Evolutionary conservation across 1,140 invertebrate genomes (phyloP), one percentile per base, ranked within the genome.

Genomic region (Drosophila kohkoa): DNA sequence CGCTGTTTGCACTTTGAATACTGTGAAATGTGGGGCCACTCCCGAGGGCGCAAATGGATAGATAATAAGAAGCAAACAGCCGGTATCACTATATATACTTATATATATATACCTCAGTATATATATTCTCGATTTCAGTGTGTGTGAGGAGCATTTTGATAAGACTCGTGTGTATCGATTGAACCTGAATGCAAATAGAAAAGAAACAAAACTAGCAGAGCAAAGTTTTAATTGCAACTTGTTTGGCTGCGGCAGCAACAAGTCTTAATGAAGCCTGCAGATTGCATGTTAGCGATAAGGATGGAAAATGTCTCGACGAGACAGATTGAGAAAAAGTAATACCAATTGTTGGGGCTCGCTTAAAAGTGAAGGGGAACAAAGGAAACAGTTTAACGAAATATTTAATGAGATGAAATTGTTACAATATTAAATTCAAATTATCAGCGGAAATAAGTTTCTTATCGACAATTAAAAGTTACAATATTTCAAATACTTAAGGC

Each of bases 1-100:
- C 25, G 15, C 46, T 67, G 57, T 78, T 85, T 86, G 82, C 82
- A 85, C 81, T 85, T 86, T 86, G 82, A 67, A 51, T 8, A 49
- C 38, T 28, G 7, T 75, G 25, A 49, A 25, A 74, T 80, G 25
- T 52, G 81, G 62, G 60, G 51, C 77, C 77, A 80, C 59, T 59
- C 62, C 49, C 72, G 35, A 38, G 59, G 38, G 62, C 59, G 69
- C 77, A 72, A 30, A 65, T 62, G 57, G 52, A 58, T 64, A 79
- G 64, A 80, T 55, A 67, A 77, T 63, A 82, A 58, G 45, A 73
- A 69, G 45, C 77, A 69, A 65, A 62, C 35, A 45, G 13, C 57
- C 62, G 28, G 45, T 45, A 38, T 25, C 20, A 25, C 30, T 41
- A 35, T 59, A 32, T 38, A 52, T 55, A 32, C 25, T 48, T 4